These are phyloP conservation scores for Doris montereyensis DNA, from an alignment of 2,888 invertebrate species.

Conservation along the genomic window DNA sequence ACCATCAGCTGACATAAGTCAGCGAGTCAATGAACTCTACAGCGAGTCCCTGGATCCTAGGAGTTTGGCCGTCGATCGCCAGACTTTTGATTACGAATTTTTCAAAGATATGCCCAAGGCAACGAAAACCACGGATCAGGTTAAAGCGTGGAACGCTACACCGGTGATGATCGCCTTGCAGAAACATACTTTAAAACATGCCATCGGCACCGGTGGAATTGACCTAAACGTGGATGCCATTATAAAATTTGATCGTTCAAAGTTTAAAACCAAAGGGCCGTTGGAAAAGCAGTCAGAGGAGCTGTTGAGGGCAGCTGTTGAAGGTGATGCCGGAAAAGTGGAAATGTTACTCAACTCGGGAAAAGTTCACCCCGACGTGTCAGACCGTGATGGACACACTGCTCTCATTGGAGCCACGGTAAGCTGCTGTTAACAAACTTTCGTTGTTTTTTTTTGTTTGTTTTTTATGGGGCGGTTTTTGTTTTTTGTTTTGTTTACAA, in stretches of 20 bases:
- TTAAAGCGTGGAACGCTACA: conserved; percentile 65
- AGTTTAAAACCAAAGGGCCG: conserved; percentile 58
- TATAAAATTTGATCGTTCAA: conserved; percentile 50
- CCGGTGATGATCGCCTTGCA: conserved; percentile 65
- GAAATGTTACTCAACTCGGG: conserved; percentile 61
- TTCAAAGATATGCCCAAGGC: conserved; percentile 47
- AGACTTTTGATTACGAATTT: conserved; percentile 66
- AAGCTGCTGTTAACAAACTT: conserved; percentile 50
- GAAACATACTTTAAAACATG: conserved; percentile 64
- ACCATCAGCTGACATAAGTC: conserved; percentile 48
- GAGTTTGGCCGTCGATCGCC: conserved; percentile 66
- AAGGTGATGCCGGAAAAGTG: conserved; percentile 60
- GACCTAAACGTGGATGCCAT: conserved; percentile 31
- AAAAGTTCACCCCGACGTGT: conserved; percentile 67
- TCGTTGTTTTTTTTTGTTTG: no score
- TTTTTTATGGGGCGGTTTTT: no score
- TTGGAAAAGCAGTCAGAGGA: conserved; percentile 65
- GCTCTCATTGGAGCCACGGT: conserved; percentile 69
- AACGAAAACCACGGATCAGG: conserved; percentile 42
- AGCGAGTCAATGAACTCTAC: conserved; percentile 57
- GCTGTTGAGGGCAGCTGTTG: conserved; percentile 60
- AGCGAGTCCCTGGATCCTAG: conserved; percentile 61
- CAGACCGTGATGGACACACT: conserved; percentile 67
- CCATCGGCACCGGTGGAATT: not conserved
- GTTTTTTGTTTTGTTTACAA: no score